Evolutionary conservation across 2,888 invertebrate genomes (phyloP).

Genomic region (Cylloceria caligata): DNA sequence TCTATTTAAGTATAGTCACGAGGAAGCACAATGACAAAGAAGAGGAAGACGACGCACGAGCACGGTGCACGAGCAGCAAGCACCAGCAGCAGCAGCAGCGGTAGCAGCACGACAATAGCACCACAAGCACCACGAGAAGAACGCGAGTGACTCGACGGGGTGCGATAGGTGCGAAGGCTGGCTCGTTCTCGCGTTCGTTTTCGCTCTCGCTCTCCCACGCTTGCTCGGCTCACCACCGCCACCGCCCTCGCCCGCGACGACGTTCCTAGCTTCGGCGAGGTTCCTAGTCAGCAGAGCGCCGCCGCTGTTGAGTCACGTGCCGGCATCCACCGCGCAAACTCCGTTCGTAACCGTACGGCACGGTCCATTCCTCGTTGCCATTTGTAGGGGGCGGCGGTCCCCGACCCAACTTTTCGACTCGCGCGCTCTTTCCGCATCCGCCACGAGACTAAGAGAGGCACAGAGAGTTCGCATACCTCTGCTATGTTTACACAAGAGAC

Average conservation of each 20-base stretch:
- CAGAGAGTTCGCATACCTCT: too few relatives aligned
- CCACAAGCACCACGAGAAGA: conserved; percentile 21
- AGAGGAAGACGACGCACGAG: conserved; percentile 43
- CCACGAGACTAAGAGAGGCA: conserved; percentile 3
- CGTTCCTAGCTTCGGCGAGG: conserved; percentile 56
- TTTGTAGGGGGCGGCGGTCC: neutral
- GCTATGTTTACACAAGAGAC: too few relatives aligned
- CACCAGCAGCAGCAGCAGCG: conserved; percentile 40
- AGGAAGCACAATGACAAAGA: conserved; percentile 25
- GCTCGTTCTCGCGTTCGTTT: conserved; percentile 47
- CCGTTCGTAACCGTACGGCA: conserved; percentile 56
- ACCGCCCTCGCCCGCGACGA: conserved; percentile 66
- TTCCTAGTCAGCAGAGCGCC: conserved; percentile 63
- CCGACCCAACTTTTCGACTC: conserved; percentile 1
- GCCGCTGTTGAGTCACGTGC: conserved; percentile 71
- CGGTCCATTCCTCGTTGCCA: conserved; percentile 63
- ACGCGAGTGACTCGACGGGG: conserved; percentile 25
- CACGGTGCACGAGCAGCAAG: conserved; percentile 50
- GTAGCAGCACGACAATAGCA: conserved; percentile 9
- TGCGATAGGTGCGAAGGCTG: conserved; percentile 63
- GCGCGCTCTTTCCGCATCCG: conserved; percentile 33
- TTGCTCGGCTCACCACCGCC: conserved; percentile 60
- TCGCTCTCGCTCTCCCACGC: conserved; percentile 45
- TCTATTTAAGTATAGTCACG: conserved; percentile 3
- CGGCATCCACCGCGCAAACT: conserved; percentile 68